Conservation (phyloP, 2,888 invertebrate species). For the Arrhopalites spinosus region DNA sequence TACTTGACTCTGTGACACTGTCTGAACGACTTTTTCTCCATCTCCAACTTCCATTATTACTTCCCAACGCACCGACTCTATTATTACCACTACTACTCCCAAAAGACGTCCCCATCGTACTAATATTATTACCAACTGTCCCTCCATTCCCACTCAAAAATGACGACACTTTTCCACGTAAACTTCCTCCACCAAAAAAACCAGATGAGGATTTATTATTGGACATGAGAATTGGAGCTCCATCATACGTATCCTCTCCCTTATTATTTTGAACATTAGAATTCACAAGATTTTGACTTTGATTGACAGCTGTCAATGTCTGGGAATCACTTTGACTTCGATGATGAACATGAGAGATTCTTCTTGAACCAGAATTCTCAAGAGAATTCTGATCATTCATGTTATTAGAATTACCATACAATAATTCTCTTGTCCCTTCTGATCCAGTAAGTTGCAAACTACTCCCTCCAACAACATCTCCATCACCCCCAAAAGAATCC, state of each 20-base stretch:
- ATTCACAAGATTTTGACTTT: neutral
- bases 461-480: constrained; percentile 59
- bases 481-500: constrained; percentile 60
- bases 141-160: constrained; percentile 16
- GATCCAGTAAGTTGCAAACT: neutral
- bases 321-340: constrained; percentile 54
- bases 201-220: neutral
- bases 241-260: neutral
- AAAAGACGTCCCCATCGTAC: neutral
- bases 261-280: neutral
- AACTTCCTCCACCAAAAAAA: constrained; percentile 28
- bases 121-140: neutral
- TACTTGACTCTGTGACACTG: constrained; percentile 76
- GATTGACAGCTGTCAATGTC: constrained; percentile 23
- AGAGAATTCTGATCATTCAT: neutral
- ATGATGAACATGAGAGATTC: constrained; percentile 47
- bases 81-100: neutral
- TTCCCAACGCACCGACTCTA: constrained; percentile 7
- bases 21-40: constrained; percentile 61
- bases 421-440: too few relatives aligned
- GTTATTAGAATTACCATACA: neutral
- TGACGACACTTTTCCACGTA: constrained; percentile 28
- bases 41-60: constrained; percentile 25
- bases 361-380: constrained; percentile 26
- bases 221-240: neutral